phyloP scores from a whole-genome alignment of 2,113 vertebrate species.

The Genyomyrus donnyi region DNA sequence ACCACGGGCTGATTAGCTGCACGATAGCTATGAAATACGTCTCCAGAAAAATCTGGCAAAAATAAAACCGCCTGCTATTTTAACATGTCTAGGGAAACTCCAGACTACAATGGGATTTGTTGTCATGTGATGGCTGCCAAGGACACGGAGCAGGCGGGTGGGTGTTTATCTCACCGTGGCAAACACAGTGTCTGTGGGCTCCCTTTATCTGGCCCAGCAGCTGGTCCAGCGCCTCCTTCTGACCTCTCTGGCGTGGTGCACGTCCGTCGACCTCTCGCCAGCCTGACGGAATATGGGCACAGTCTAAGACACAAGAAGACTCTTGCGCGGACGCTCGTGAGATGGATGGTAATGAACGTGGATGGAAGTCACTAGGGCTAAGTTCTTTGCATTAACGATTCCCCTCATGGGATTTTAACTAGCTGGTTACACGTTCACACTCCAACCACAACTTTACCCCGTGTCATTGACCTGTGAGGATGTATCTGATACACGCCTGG shows the following conservation, averaged over 20 bases:
- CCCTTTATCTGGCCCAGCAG: constrained; percentile 78
- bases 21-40: background rate
- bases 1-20: background rate
- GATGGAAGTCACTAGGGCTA: background rate
- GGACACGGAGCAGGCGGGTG: background rate
- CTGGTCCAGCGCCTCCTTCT: constrained; percentile 73
- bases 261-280: constrained; percentile 75
- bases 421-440: background rate
- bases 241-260: constrained; percentile 61
- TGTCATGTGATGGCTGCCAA: background rate
- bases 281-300: constrained; percentile 50
- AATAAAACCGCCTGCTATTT: background rate
- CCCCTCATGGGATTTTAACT: background rate
- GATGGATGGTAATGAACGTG: background rate
- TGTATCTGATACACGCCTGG: background rate
- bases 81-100: background rate
- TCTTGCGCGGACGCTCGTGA: background rate
- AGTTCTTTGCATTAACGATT: background rate
- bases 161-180: constrained; percentile 65
- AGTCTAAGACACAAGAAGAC: background rate
- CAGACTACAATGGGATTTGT: background rate
- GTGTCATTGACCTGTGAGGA: background rate
- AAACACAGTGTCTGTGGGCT: constrained; percentile 71
- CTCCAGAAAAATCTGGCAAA: background rate
- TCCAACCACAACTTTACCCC: background rate